A percentile compares a stretch with the other conserved stretches of the same genome.
phyloP scores from a whole-genome alignment of 2,113 vertebrate species.

The Hiodon alosoides region DNA sequence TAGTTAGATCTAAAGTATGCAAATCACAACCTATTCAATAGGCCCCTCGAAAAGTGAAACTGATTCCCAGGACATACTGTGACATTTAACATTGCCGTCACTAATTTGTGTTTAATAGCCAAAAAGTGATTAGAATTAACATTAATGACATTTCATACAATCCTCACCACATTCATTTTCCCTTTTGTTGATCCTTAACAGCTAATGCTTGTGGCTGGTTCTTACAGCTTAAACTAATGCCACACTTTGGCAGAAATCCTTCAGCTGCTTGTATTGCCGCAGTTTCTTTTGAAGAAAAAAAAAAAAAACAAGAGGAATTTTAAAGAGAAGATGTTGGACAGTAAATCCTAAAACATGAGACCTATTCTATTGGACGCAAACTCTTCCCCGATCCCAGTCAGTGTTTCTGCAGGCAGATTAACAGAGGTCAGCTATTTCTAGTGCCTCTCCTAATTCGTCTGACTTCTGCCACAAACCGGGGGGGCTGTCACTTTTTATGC shows the following conservation, averaged over 20 bases:
- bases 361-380: constrained; percentile 54
- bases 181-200: constrained; percentile 61
- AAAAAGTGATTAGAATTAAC: constrained; percentile 81
- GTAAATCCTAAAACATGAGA: constrained; percentile 46
- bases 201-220: constrained; percentile 59
- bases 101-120: constrained; percentile 78
- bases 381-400: constrained; percentile 40
- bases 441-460: background rate
- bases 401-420: constrained; percentile 54
- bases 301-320: constrained; percentile 39
- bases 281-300: constrained; percentile 30
- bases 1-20: constrained; percentile 75
- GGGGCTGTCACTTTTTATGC: constrained; percentile 18
- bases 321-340: constrained; percentile 27
- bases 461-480: background rate
- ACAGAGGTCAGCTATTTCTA: constrained; percentile 37
- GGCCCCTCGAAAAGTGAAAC: constrained; percentile 47
- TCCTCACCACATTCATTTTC: constrained; percentile 60
- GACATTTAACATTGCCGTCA: constrained; percentile 77
- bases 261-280: constrained; percentile 32
- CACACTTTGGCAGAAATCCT: constrained; percentile 57
- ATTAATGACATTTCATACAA: constrained; percentile 75
- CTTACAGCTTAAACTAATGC: constrained; percentile 62
- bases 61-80: constrained; percentile 72
- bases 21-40: constrained; percentile 68